Evolutionary conservation across 1,140 invertebrate species (phyloP).

Genomic region (Trypoxylus dichotomus): DNA sequence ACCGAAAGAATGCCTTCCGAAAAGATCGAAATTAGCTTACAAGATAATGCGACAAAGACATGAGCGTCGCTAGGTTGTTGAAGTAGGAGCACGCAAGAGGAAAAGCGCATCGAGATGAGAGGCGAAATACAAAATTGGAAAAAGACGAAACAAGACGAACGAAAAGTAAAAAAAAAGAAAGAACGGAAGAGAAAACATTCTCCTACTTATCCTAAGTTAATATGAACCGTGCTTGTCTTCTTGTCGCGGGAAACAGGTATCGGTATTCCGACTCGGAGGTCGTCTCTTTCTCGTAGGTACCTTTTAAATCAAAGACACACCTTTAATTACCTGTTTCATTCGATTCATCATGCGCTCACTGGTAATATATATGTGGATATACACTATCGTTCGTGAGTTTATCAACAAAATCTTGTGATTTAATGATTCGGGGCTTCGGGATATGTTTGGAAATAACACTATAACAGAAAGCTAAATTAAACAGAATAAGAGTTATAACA

Average conservation of each 20-base stretch:
- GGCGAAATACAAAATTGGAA: neutral
- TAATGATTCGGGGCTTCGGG: too few relatives aligned
- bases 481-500: too few relatives aligned
- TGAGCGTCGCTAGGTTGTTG: neutral
- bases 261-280: neutral
- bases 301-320: slow-evolving; percentile 22
- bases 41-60: slow-evolving; percentile 16
- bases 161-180: neutral
- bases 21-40: slow-evolving; percentile 22
- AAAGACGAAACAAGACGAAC: neutral
- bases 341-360: slow-evolving; percentile 4
- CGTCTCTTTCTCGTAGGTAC: neutral
- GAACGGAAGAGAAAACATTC: slow-evolving; percentile 4
- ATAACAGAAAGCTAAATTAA: too few relatives aligned
- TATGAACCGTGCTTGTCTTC: neutral
- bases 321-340: slow-evolving; percentile 24
- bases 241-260: neutral
- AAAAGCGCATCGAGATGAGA: neutral
- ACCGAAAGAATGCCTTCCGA: neutral
- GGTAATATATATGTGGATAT: neutral
- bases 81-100: neutral
- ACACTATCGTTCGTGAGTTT: neutral
- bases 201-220: slow-evolving; percentile 25
- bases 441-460: too few relatives aligned
- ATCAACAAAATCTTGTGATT: too few relatives aligned